phyloP scores from a whole-genome alignment of 2,888 invertebrate genomes.

The Melinaea menophilus region DNA sequence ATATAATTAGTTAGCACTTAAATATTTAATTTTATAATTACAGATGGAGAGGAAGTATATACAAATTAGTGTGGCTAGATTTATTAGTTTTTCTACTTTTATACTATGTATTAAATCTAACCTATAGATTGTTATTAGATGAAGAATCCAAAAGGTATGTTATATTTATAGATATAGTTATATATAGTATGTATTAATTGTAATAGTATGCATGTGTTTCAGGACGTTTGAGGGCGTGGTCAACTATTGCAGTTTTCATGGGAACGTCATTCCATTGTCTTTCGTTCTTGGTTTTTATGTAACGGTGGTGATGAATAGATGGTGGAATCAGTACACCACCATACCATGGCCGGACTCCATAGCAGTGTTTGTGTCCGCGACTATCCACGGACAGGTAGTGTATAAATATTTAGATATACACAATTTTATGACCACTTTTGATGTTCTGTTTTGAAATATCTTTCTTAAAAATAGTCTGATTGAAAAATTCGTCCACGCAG shows the following conservation, averaged over 20 bases:
- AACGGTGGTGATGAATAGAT: slow-evolving; percentile 93
- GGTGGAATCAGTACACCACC: slow-evolving; percentile 91
- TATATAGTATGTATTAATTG: slow-evolving; percentile 17
- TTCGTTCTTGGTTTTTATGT: slow-evolving; percentile 97
- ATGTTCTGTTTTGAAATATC: not conserved
- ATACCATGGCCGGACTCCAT: slow-evolving; percentile 94
- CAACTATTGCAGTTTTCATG: slow-evolving; percentile 90
- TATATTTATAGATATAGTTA: slow-evolving; percentile 1
- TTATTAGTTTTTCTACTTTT: slow-evolving; percentile 86
- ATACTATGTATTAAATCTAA: slow-evolving; percentile 87
- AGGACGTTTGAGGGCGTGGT: slow-evolving; percentile 90
- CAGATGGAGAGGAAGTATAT: slow-evolving; percentile 97
- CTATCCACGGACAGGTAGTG: slow-evolving; percentile 86
- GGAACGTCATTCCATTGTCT: slow-evolving; percentile 92
- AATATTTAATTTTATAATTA: slow-evolving; percentile 46
- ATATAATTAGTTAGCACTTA: not conserved
- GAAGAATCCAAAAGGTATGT: slow-evolving; percentile 83
- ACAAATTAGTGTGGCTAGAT: slow-evolving; percentile 96
- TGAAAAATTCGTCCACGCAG: too few relatives aligned
- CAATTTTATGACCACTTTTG: not conserved
- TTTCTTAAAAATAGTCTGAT: too few relatives aligned
- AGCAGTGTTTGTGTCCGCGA: slow-evolving; percentile 91
- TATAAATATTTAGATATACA: too few relatives aligned
- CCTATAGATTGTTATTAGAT: slow-evolving; percentile 85
- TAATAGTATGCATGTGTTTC: slow-evolving; percentile 25